Conservation (phyloP, 2,888 invertebrate species). For the Protophormia terraenovae region DNA sequence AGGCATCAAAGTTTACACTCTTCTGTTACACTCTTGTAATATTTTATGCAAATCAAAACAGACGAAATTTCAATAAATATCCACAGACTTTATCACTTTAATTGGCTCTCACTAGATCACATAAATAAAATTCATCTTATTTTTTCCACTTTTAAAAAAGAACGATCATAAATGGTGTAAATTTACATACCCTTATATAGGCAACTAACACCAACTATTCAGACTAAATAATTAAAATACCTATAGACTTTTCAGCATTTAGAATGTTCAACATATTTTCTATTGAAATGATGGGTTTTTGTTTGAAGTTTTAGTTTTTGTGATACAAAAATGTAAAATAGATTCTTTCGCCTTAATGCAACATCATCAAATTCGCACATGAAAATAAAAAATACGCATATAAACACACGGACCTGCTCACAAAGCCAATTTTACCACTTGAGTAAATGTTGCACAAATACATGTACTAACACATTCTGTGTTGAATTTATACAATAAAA, state of each 20-base stretch:
- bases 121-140: too few relatives aligned
- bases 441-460: neutral
- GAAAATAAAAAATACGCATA: neutral
- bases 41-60: too few relatives aligned
- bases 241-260: constrained; percentile 20
- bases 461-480: neutral
- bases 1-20: too few relatives aligned
- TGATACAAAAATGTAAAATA: neutral
- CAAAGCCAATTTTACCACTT: neutral
- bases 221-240: constrained; percentile 30
- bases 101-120: too few relatives aligned
- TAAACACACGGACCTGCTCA: neutral
- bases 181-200: neutral
- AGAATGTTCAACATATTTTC: constrained; percentile 29
- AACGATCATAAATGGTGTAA: constrained; percentile 4
- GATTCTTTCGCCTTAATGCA: neutral
- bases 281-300: neutral
- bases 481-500: neutral
- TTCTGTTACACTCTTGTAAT: too few relatives aligned
- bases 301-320: neutral
- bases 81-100: too few relatives aligned
- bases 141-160: too few relatives aligned
- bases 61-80: too few relatives aligned
- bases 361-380: neutral
- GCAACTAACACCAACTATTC: neutral